phyloP scores from a whole-genome alignment of 1,140 invertebrate species.

The Proctacanthus coquilletti region DNA sequence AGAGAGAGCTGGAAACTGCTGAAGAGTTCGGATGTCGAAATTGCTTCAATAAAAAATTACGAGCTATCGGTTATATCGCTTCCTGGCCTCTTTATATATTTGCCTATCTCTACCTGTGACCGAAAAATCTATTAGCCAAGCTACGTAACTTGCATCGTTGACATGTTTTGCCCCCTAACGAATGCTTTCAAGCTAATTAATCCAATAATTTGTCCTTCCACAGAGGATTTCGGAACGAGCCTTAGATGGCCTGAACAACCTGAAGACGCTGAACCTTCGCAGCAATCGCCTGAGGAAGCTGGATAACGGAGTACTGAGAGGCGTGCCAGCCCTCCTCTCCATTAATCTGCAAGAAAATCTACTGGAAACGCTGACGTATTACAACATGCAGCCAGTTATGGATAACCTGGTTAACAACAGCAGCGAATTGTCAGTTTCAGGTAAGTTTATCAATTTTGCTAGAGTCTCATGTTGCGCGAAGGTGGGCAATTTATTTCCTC shows the following conservation, averaged over 20 bases:
- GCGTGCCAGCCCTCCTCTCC: constrained; percentile 44
- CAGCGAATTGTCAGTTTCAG: constrained; percentile 55
- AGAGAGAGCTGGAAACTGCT: no score
- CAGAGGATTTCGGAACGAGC: constrained; percentile 51
- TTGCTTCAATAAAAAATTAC: no score
- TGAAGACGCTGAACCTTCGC: constrained; percentile 48
- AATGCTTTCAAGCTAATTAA: no score
- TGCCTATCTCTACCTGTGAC: no score
- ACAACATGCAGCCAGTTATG: constrained; percentile 53
- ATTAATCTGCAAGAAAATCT: constrained; percentile 57
- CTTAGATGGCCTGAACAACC: constrained; percentile 48
- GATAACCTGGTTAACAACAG: constrained; percentile 53
- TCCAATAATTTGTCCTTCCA: constrained; percentile 9
- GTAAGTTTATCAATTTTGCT: constrained; percentile 38
- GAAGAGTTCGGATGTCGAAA: no score
- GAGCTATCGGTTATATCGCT: no score
- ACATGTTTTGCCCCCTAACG: no score
- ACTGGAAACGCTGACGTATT: constrained; percentile 54
- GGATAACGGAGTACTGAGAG: constrained; percentile 44
- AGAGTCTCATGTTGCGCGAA: no score
- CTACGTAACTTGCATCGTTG: no score
- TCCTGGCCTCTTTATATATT: no score
- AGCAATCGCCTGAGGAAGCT: constrained; percentile 54
- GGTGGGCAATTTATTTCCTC: no score
- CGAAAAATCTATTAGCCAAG: no score